Percentiles rank a stretch among this genome's conserved stretches.
phyloP scores from a whole-genome alignment of 2,113 vertebrate species.

The Tetraodon nigroviridis region DNA sequence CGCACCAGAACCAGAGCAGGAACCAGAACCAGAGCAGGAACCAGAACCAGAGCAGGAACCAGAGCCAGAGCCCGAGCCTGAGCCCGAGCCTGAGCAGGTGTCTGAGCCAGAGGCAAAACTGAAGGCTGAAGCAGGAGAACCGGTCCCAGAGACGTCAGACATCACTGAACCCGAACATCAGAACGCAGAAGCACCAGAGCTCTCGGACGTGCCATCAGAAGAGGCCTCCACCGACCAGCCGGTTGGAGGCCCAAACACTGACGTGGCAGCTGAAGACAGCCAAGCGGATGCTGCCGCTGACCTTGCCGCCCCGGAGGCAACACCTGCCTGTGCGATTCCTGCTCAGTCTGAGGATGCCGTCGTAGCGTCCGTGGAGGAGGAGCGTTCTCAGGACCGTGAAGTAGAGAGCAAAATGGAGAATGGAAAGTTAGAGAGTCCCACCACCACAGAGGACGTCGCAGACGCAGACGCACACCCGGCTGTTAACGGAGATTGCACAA shows the following conservation, averaged over 20 bases:
- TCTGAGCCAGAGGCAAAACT: neutral
- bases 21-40: conserved; percentile 12
- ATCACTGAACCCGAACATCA: conserved; percentile 21
- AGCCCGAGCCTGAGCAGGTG: neutral
- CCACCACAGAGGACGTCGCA: conserved; percentile 29
- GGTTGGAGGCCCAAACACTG: conserved; percentile 18
- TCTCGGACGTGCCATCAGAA: conserved; percentile 11
- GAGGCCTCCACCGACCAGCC: conserved; percentile 16
- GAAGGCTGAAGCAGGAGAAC: conserved; percentile 14
- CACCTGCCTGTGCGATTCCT: conserved; percentile 38
- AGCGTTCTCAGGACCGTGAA: conserved; percentile 26
- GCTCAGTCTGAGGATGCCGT: conserved; percentile 33
- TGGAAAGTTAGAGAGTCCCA: conserved; percentile 56
- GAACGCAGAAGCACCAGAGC: conserved; percentile 17
- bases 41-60: conserved; percentile 11
- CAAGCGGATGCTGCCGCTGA: conserved; percentile 58
- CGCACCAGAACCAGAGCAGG: conserved; percentile 14
- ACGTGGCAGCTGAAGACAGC: conserved; percentile 30
- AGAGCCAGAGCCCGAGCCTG: neutral
- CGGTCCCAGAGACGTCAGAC: conserved; percentile 12
- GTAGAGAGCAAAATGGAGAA: conserved; percentile 65
- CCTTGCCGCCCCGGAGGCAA: conserved; percentile 67
- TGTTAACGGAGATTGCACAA: conserved; percentile 60
- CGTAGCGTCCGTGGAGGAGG: conserved; percentile 23
- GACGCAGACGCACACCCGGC: conserved; percentile 31